A percentile compares a stretch with the other conserved stretches of the same genome.
Conservation (phyloP, 2,113 vertebrate genomes). For the Lates calcarifer region DNA sequence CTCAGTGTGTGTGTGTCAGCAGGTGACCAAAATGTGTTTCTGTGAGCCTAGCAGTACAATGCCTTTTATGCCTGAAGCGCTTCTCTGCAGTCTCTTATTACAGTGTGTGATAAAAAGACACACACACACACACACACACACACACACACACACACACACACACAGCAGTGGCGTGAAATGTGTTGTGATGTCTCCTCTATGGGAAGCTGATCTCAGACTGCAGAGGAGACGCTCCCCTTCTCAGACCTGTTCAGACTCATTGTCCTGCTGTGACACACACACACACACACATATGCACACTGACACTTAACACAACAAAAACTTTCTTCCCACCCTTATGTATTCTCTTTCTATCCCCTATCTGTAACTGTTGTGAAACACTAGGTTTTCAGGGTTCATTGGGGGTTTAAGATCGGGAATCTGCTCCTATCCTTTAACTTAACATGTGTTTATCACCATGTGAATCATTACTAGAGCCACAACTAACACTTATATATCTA, state of each 20-base stretch:
- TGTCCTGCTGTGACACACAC: slow-evolving; percentile 65
- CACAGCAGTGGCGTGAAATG: slow-evolving; percentile 75
- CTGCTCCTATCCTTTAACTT: not conserved
- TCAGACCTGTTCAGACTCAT: slow-evolving; percentile 66
- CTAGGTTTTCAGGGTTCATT: slow-evolving; percentile 12
- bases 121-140: not conserved
- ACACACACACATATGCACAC: not conserved
- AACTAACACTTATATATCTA: not conserved
- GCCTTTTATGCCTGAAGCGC: slow-evolving; percentile 58
- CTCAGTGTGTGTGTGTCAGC: slow-evolving; percentile 50
- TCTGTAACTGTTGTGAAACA: slow-evolving; percentile 15
- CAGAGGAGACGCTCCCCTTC: slow-evolving; percentile 67
- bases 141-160: slow-evolving; percentile 23
- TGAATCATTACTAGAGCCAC: not conserved
- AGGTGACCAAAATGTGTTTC: slow-evolving; percentile 72
- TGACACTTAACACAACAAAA: not conserved
- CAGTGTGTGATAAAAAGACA: too few species aligned
- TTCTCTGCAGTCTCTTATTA: slow-evolving; percentile 64
- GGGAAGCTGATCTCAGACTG: slow-evolving; percentile 65
- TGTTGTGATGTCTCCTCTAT: slow-evolving; percentile 77
- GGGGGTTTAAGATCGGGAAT: slow-evolving; percentile 8
- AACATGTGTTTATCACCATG: not conserved
- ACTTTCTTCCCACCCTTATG: slow-evolving; percentile 44
- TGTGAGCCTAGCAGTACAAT: slow-evolving; percentile 59
- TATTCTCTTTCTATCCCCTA: slow-evolving; percentile 21